phyloP scores from a whole-genome alignment of 2,797 vertebrate species.

The Psittacula echo region DNA sequence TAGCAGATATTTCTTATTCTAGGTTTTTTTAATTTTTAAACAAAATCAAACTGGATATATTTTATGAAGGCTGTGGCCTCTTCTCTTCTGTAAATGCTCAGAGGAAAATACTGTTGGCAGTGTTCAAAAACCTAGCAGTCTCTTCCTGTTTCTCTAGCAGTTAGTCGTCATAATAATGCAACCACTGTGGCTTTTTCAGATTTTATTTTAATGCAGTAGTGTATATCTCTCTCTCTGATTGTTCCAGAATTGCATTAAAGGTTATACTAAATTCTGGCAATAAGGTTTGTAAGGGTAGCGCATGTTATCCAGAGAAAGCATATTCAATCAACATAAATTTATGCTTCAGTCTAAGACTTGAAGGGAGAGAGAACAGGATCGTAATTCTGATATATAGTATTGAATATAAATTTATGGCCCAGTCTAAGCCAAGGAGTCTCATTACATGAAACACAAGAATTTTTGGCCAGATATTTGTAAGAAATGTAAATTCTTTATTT shows the following conservation, averaged over 20 bases:
- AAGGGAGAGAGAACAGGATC: not conserved
- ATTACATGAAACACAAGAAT: not conserved
- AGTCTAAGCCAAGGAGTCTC: not conserved
- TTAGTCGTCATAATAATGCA: not conserved
- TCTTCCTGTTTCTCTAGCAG: not conserved
- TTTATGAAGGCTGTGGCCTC: not conserved
- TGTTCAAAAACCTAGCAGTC: not conserved
- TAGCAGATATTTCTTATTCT: not conserved
- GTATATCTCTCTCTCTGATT: not conserved
- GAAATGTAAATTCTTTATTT: not conserved
- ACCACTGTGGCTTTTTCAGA: not conserved
- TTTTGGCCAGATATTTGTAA: not conserved
- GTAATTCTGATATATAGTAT: constrained; percentile 8
- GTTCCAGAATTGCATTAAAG: not conserved
- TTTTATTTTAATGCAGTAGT: not conserved
- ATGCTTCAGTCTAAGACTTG: not conserved
- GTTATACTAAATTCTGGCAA: not conserved
- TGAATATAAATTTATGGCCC: not conserved
- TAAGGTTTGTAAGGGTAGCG: not conserved
- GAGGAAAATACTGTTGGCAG: not conserved
- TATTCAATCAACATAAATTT: not conserved
- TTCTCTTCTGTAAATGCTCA: not conserved
- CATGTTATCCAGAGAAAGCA: not conserved
- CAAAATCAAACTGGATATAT: not conserved
- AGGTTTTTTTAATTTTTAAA: not conserved